These are phyloP conservation scores for Burhinus bistriatus DNA, from an alignment of 2,113 vertebrate genomes.

Conservation along the genomic window DNA sequence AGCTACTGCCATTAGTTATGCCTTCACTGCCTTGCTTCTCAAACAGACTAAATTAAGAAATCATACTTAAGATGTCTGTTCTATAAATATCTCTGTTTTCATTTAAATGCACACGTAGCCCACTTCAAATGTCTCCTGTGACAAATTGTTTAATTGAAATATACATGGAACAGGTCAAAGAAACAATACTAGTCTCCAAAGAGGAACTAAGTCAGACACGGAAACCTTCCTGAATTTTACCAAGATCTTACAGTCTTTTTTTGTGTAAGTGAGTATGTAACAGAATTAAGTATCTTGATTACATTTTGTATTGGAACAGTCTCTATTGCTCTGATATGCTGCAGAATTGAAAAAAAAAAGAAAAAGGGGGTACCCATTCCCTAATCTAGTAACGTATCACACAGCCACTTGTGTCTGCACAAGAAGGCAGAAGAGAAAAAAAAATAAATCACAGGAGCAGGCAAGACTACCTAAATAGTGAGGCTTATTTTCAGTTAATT, in stretches of 20 bases:
- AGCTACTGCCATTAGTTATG: not conserved
- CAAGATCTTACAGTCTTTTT: not conserved
- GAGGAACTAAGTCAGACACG: not conserved
- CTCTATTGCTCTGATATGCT: not conserved
- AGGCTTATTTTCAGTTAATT: not conserved
- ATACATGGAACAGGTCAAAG: not conserved
- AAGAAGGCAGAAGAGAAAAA: not conserved
- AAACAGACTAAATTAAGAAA: constrained; percentile 52
- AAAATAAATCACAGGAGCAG: not conserved
- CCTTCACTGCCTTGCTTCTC: not conserved
- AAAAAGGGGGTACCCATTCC: not conserved
- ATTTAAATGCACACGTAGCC: not conserved
- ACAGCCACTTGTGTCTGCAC: not conserved
- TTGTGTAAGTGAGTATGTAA: not conserved
- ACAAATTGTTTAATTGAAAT: not conserved
- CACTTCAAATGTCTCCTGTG: not conserved
- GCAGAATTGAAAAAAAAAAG: not conserved
- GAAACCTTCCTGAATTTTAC: not conserved
- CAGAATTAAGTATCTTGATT: not conserved
- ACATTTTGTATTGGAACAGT: not conserved
- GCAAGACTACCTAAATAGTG: not conserved
- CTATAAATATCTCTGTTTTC: constrained; percentile 13
- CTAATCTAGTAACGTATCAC: not conserved
- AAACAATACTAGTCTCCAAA: not conserved
- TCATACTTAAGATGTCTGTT: not conserved